A percentile compares a stretch with the other conserved stretches of the same genome.
These are phyloP conservation scores for Heterotis niloticus DNA, from an alignment of 2,113 vertebrate species.

Conservation along the genomic window DNA sequence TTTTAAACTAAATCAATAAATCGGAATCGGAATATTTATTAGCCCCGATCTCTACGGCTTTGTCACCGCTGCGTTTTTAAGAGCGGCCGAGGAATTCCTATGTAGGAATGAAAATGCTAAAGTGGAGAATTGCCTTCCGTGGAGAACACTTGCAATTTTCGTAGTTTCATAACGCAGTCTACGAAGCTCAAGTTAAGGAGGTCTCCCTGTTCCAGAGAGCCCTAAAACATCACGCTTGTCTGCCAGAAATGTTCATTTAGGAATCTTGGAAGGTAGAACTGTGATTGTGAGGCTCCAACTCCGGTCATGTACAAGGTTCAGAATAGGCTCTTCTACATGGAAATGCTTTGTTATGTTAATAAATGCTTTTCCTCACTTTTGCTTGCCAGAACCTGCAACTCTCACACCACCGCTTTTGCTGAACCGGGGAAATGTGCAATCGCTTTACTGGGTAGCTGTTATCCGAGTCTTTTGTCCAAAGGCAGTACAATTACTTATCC, in stretches of 20 bases:
- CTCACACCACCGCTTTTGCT: neutral
- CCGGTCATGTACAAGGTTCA: neutral
- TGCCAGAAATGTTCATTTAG: conserved; percentile 14
- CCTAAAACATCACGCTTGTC: conserved; percentile 8
- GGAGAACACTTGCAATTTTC: conserved; percentile 17
- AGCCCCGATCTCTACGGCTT: neutral
- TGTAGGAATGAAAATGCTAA: neutral
- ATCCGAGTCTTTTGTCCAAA: too few species aligned
- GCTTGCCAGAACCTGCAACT: neutral
- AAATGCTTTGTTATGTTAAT: conserved; percentile 3
- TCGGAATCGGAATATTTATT: too few species aligned
- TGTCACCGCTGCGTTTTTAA: neutral
- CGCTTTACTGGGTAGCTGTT: too few species aligned
- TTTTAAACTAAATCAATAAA: too few species aligned
- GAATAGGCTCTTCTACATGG: neutral
- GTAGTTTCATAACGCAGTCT: conserved; percentile 17
- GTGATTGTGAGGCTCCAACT: neutral
- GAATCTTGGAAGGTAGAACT: conserved; percentile 6
- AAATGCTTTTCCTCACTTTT: neutral
- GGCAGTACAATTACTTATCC: too few species aligned
- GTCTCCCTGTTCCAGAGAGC: conserved; percentile 1
- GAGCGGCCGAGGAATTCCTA: neutral
- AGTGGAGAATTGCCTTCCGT: neutral
- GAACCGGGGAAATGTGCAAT: too few species aligned
- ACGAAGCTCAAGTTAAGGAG: conserved; percentile 3